Percentiles rank a stretch among this genome's conserved stretches.
Conservation (phyloP, 2,113 vertebrate species). For the Athene noctua region DNA sequence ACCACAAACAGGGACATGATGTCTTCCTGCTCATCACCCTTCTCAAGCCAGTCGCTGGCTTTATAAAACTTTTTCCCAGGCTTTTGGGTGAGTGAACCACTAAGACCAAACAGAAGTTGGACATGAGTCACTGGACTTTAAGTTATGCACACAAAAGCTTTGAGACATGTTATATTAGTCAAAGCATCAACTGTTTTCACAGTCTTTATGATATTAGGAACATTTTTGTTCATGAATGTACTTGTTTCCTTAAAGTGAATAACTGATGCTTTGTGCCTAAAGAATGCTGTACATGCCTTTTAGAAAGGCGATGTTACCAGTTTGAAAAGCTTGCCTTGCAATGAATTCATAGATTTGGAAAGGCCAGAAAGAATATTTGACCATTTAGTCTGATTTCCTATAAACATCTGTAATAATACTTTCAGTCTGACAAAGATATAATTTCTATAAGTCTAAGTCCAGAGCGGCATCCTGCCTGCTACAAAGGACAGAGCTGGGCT, state of each 20-base stretch:
- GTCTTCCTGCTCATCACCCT: neutral
- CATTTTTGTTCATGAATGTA: constrained; percentile 61
- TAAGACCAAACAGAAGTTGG: neutral
- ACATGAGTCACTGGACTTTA: constrained; percentile 37
- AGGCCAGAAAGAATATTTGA: neutral
- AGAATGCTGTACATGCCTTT: constrained; percentile 17
- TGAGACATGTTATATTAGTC: neutral
- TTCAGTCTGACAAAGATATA: neutral
- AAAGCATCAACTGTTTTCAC: constrained; percentile 19
- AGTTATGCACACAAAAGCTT: neutral
- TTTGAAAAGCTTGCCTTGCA: neutral
- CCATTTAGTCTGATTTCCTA: neutral
- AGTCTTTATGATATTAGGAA: constrained; percentile 16
- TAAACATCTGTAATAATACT: neutral
- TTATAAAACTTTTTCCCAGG: neutral
- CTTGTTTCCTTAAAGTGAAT: constrained; percentile 38
- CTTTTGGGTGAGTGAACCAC: neutral
- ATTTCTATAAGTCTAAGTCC: neutral
- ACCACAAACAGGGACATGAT: neutral
- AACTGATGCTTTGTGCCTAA: constrained; percentile 1
- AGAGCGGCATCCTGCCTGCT: neutral
- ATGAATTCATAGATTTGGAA: neutral
- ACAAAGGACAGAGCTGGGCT: neutral
- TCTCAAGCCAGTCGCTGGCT: neutral
- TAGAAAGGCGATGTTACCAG: neutral